Conservation (phyloP, 2,888 invertebrate genomes). For the Phortica magna region DNA sequence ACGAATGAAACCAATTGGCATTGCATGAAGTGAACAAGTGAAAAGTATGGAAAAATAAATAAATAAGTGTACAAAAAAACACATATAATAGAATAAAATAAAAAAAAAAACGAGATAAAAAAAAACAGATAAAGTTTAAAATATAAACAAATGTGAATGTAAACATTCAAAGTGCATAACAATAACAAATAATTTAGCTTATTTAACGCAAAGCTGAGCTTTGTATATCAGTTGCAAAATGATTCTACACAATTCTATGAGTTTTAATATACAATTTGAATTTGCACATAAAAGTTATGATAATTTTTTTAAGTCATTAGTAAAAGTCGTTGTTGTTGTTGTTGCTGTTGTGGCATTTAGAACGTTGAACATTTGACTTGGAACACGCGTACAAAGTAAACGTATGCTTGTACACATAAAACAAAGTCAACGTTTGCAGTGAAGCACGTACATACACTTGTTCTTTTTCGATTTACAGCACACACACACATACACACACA, state of each 20-base stretch:
- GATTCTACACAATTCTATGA: not conserved
- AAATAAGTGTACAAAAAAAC: not conserved
- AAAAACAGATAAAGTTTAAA: not conserved
- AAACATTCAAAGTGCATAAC: not conserved
- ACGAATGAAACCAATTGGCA: not conserved
- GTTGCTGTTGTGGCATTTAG: too few relatives aligned
- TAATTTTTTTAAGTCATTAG: too few relatives aligned
- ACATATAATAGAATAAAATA: not conserved
- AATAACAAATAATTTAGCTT: not conserved
- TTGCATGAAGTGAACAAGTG: conserved; percentile 1
- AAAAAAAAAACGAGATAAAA: not conserved
- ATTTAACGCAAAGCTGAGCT: not conserved
- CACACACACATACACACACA: too few relatives aligned
- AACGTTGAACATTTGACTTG: too few relatives aligned
- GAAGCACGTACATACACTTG: not conserved
- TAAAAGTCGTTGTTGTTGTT: too few relatives aligned
- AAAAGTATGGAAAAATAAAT: conserved; percentile 7
- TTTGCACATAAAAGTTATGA: too few relatives aligned
- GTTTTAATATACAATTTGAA: not conserved
- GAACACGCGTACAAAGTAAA: too few relatives aligned
- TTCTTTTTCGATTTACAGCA: too few relatives aligned
- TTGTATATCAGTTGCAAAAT: not conserved
- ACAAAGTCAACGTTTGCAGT: not conserved
- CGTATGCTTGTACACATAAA: too few relatives aligned
- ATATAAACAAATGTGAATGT: conserved; percentile 2